Percentiles rank a stretch among this genome's conserved stretches.
Conservation (phyloP, 2,113 vertebrate species). For the Etheostoma cragini region DNA sequence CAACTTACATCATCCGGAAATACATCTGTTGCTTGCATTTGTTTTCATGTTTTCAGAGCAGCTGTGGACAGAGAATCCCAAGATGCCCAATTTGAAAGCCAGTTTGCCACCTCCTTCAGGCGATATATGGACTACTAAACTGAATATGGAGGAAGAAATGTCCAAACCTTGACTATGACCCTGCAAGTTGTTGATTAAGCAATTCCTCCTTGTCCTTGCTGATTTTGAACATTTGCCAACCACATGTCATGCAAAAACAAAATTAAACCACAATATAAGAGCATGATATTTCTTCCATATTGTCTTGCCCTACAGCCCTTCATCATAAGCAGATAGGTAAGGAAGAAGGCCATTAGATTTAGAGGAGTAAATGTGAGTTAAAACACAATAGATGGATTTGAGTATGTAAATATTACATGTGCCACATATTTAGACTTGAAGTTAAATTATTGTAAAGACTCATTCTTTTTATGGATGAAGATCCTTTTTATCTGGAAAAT, state of each 20-base stretch:
- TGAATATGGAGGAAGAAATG: not conserved
- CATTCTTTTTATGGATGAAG: not conserved
- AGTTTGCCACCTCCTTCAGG: not conserved
- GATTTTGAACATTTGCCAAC: constrained; percentile 9
- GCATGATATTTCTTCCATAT: not conserved
- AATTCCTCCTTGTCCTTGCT: not conserved
- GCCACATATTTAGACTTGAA: not conserved
- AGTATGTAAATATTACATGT: not conserved
- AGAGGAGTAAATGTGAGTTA: not conserved
- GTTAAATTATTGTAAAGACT: not conserved
- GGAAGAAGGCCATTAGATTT: not conserved
- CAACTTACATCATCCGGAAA: constrained; percentile 21
- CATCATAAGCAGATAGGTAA: not conserved
- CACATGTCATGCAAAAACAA: not conserved
- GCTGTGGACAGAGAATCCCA: not conserved
- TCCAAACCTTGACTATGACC: constrained; percentile 10
- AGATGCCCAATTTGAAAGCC: not conserved
- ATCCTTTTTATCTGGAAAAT: not conserved
- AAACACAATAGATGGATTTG: not conserved
- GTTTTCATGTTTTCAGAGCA: constrained; percentile 1
- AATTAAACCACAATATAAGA: not conserved
- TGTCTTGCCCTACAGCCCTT: not conserved
- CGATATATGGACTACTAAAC: constrained; percentile 8
- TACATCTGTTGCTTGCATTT: constrained; percentile 14
- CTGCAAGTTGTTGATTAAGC: constrained; percentile 3